Conservation (phyloP, 1,140 invertebrate species). For the Drosophila sproati region DNA sequence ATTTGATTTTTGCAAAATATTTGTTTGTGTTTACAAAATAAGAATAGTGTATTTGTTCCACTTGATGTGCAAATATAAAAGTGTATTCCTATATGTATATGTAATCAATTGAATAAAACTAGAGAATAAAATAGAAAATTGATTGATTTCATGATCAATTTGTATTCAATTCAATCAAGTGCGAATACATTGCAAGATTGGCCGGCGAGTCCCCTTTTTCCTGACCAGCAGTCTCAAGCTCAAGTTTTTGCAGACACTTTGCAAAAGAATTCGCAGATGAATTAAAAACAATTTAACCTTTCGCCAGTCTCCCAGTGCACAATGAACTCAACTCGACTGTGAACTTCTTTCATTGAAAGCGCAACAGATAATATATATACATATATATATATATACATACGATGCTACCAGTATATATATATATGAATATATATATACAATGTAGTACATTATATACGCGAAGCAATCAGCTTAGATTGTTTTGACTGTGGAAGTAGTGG, state of each 20-base stretch:
- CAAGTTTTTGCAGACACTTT: slow-evolving; percentile 37
- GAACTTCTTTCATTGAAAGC: slow-evolving; percentile 77
- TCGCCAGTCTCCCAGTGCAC: slow-evolving; percentile 58
- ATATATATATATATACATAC: slow-evolving; percentile 9
- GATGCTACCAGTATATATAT: slow-evolving; percentile 35
- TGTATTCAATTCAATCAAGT: slow-evolving; percentile 57
- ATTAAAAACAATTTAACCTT: slow-evolving; percentile 82
- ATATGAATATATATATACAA: background rate
- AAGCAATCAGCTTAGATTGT: slow-evolving; percentile 70
- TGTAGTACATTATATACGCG: background rate
- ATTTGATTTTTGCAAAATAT: background rate
- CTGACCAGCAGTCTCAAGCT: slow-evolving; percentile 2
- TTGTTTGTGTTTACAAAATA: slow-evolving; percentile 8
- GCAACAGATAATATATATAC: slow-evolving; percentile 50
- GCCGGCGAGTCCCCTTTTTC: background rate
- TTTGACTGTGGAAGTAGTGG: slow-evolving; percentile 52
- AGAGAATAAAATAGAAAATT: slow-evolving; percentile 50
- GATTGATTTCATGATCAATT: slow-evolving; percentile 77
- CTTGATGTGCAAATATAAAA: no score
- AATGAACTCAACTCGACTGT: slow-evolving; percentile 76
- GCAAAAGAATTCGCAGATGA: slow-evolving; percentile 75
- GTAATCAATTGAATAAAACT: slow-evolving; percentile 46
- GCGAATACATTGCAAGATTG: background rate
- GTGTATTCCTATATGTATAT: background rate
- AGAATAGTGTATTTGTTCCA: no score